Conservation (phyloP, 1,140 invertebrate genomes). For the Megalopta genalis region DNA sequence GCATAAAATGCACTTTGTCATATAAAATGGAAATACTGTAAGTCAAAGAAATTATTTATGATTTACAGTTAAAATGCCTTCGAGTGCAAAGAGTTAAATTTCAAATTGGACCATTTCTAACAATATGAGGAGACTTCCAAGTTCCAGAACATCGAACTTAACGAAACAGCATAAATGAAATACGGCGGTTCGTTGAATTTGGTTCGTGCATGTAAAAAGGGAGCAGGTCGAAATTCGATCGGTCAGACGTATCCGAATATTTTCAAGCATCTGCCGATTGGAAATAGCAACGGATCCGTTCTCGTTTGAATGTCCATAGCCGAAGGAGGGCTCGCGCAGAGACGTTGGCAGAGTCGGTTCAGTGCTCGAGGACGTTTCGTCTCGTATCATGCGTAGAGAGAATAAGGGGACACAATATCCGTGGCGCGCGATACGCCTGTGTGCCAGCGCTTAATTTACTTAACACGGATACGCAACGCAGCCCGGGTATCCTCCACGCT, state of each 20-base stretch:
- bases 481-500: constrained; percentile 41
- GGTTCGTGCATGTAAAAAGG: too few relatives aligned
- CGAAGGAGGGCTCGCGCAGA: neutral
- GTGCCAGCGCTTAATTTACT: constrained; percentile 54
- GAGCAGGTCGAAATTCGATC: neutral
- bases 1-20: too few relatives aligned
- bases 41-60: too few relatives aligned
- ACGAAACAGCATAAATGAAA: too few relatives aligned
- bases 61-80: too few relatives aligned
- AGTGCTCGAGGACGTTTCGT: neutral
- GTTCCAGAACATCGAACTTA: too few relatives aligned
- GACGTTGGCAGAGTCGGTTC: neutral
- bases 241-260: neutral
- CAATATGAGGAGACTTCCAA: too few relatives aligned
- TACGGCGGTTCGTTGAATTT: too few relatives aligned
- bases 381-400: constrained; percentile 1
- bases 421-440: neutral
- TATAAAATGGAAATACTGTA: too few relatives aligned
- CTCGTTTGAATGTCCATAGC: neutral
- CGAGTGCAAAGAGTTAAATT: too few relatives aligned
- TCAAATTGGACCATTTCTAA: too few relatives aligned
- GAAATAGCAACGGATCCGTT: constrained; percentile 5
- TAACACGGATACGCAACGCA: constrained; percentile 39
- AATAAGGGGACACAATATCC: constrained; percentile 36
- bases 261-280: neutral